Evolutionary conservation across 2,888 invertebrate genomes (phyloP), one percentile per base, ranked within the genome.

Genomic region (Acleris sparsana): DNA sequence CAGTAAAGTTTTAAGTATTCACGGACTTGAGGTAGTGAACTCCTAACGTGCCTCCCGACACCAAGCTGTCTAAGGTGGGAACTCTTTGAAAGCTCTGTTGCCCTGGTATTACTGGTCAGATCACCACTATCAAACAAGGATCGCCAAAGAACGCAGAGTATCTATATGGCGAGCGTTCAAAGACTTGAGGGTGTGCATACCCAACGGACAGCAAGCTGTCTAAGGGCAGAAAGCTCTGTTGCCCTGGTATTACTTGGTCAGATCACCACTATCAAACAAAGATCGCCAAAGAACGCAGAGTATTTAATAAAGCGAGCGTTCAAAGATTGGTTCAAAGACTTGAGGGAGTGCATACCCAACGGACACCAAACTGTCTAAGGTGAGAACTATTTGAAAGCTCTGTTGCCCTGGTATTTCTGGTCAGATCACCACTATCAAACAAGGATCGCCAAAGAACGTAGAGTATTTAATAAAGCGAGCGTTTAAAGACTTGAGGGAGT

Each of bases 141-240:
- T 83, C 87, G 99, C 11, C 89, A 98, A 71, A 93, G 99, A 60
- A 99, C 99, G 0, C 97, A 97, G 83, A 97, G 97, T 73, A 99
- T 99, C 71, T 99, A 99, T 88, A 97, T 97, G 58, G 99, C 99
- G 0, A 99, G 99, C 84, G 96, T 97, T n/a, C n/a, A n/a, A n/a
- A n/a, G n/a, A n/a, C n/a, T n/a, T 99, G 0, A 89, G 99, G 16
- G 98, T 98, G 71, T 97, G 98, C 25, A 25, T 25, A 25, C 99
- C 99, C 0, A 98, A 99, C 80, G 98, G 98, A 99, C 81, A 99
- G 99, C 0, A 99, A 99, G 87, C 89, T 98, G 33, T 98, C 98
- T 16, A 99, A 98, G 93, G 97, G 97, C 83, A 93, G 11, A 3
- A 1, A 6, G 1, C 25, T 25, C 25, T 25, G 6, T 11, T 33